Base-by-base conservation (phyloP, 2,797 vertebrate genomes). In the Intellagama lesueurii region DNA sequence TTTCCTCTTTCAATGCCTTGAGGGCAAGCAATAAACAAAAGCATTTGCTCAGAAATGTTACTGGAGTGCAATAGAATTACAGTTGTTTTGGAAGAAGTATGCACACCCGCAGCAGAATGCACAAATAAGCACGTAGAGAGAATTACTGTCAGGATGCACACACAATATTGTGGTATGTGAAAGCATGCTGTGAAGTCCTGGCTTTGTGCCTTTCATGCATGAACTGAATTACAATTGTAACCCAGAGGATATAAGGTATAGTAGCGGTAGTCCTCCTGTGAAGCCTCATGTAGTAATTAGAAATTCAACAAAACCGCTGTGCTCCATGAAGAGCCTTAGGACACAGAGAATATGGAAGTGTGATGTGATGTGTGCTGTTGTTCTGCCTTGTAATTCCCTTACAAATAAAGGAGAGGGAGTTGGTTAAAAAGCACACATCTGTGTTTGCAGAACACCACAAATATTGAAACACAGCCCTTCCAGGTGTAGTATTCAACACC, bases 381-480 rank as follows among this genome's bases (percentile, higher is more conserved):
- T 79, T 92, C 91, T 91, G 66, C 70, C 11, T 2, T 24, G 73
- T 52, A 32, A 40, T 88, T 83, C 69, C 91, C 91, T 24, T 66
- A 1, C 0, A 77, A 80, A 88, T 91, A 81, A 28, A 16, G 72
- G 30, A 22, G 88, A 35, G 24, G 66, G 26, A 91, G 24, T 82
- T 64, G 91, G 1, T 76, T 90, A 85, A 91, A 93, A 92, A 89
- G 2, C 9, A 28, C 24, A 32, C 35, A 87, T 81, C 30, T 64
- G 69, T n/a, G 1, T 80, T 90, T 92, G 52, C 47, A 47, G 17
- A 17, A 16, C 7, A 89, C 52, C 76, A 30, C 60, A 90, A 92
- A 86, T 90, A 90, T 85, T 90, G 84, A 89, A 93, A 86, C n/a
- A 0, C 83, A 91, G 87, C 52, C 0, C 0, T 88, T 90, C 30